A percentile compares a stretch with the other conserved stretches of the same genome.
phyloP scores from a whole-genome alignment of 2,113 vertebrate genomes.

The Vulpes ferrilata region DNA sequence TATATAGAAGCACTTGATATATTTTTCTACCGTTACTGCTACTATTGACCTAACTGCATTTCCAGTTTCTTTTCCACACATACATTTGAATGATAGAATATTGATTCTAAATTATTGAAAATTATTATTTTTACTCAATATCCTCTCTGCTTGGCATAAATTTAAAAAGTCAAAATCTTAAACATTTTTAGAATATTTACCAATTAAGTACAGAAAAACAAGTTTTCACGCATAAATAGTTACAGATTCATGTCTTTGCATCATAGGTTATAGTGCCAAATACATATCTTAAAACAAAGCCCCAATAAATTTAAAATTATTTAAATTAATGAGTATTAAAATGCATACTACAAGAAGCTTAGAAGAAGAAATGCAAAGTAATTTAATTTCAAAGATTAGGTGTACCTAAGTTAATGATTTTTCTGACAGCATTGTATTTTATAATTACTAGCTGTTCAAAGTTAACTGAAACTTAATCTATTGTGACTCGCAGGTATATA shows the following conservation, averaged over 20 bases:
- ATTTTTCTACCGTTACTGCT: not conserved
- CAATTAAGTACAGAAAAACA: not conserved
- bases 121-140: not conserved
- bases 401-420: slow-evolving; percentile 61
- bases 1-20: not conserved
- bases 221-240: not conserved
- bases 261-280: not conserved
- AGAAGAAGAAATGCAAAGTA: slow-evolving; percentile 32
- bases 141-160: not conserved
- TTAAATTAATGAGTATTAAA: slow-evolving; percentile 65
- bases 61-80: not conserved
- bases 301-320: slow-evolving; percentile 3
- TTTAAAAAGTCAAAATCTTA: not conserved
- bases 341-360: not conserved
- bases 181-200: not conserved
- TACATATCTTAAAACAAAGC: not conserved
- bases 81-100: not conserved
- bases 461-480: slow-evolving; percentile 75
- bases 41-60: not conserved
- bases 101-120: not conserved
- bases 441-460: slow-evolving; percentile 76
- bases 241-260: not conserved
- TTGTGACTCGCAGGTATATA: slow-evolving; percentile 68
- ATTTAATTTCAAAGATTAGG: slow-evolving; percentile 69
- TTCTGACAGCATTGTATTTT: slow-evolving; percentile 69